Evolutionary conservation across 2,113 vertebrate genomes (phyloP).

Genomic region (Mohoua ochrocephala): DNA sequence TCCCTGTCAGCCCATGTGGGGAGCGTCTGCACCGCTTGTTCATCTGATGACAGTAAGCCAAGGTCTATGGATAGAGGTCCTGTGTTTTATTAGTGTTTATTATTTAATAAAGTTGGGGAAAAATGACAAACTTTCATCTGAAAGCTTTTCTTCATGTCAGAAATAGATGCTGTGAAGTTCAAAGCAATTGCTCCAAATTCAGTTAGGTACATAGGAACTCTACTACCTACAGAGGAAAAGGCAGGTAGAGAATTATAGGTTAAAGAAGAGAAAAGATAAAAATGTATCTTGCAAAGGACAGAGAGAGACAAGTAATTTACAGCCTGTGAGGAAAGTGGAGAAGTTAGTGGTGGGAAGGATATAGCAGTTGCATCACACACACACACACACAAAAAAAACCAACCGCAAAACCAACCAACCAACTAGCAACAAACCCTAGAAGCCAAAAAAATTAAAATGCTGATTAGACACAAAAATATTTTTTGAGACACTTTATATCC

Average conservation of each 20-base stretch:
- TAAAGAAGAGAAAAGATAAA: not conserved
- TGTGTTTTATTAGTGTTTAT: not conserved
- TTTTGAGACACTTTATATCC: not conserved
- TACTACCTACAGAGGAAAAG: not conserved
- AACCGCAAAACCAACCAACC: not conserved
- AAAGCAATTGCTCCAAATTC: not conserved
- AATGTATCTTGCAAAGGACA: not conserved
- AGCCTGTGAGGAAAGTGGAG: not conserved
- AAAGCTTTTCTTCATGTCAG: not conserved
- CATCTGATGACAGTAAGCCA: not conserved
- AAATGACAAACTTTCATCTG: not conserved
- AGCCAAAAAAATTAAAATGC: not conserved
- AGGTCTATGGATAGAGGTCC: not conserved
- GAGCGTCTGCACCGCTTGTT: accelerated
- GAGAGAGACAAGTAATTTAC: not conserved
- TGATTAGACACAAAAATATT: not conserved
- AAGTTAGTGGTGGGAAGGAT: not conserved
- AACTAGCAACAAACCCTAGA: not conserved
- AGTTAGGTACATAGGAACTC: not conserved
- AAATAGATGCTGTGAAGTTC: not conserved
- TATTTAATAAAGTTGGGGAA: not conserved
- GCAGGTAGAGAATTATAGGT: not conserved
- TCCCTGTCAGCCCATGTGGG: not conserved
- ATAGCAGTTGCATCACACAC: not conserved
- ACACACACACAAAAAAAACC: not conserved